Evolutionary conservation across 2,888 invertebrate species (phyloP).

Genomic region (Andrena flavipes): DNA sequence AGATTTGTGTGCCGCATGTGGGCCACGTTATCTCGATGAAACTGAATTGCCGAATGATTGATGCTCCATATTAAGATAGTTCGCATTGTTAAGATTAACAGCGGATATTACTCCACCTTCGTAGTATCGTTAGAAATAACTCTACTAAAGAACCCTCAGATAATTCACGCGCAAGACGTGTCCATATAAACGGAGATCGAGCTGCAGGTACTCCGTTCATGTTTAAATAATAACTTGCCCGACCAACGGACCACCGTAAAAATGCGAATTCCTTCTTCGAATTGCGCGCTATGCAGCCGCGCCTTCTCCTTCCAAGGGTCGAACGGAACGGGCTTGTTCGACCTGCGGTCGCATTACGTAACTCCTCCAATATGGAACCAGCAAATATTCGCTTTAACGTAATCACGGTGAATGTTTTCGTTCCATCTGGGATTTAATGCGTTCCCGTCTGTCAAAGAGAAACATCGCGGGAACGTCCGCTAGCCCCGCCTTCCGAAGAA

Average conservation of each 20-base stretch:
- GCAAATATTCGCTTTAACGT: slow-evolving; percentile 58
- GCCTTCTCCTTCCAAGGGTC: slow-evolving; percentile 11
- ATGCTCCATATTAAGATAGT: too few relatives aligned
- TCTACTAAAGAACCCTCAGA: too few relatives aligned
- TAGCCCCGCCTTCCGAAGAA: not conserved
- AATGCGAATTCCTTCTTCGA: slow-evolving; percentile 32
- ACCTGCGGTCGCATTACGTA: slow-evolving; percentile 36
- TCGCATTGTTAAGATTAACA: too few relatives aligned
- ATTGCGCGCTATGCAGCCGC: slow-evolving; percentile 10
- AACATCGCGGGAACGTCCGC: slow-evolving; percentile 29
- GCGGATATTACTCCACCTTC: too few relatives aligned
- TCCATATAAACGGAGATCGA: not conserved
- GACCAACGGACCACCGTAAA: not conserved
- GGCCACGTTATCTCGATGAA: too few relatives aligned
- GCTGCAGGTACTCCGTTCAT: not conserved
- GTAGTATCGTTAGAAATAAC: too few relatives aligned
- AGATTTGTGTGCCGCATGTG: too few relatives aligned
- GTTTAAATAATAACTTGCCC: slow-evolving; percentile 28
- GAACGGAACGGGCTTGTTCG: slow-evolving; percentile 22
- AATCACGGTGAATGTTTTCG: slow-evolving; percentile 51
- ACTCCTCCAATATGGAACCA: slow-evolving; percentile 26
- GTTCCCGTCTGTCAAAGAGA: slow-evolving; percentile 15
- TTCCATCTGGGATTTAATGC: slow-evolving; percentile 45
- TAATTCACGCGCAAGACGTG: not conserved
- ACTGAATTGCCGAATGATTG: too few relatives aligned